Base-by-base conservation (phyloP, 2,113 vertebrate species). In the Carettochelys insculpta region DNA sequence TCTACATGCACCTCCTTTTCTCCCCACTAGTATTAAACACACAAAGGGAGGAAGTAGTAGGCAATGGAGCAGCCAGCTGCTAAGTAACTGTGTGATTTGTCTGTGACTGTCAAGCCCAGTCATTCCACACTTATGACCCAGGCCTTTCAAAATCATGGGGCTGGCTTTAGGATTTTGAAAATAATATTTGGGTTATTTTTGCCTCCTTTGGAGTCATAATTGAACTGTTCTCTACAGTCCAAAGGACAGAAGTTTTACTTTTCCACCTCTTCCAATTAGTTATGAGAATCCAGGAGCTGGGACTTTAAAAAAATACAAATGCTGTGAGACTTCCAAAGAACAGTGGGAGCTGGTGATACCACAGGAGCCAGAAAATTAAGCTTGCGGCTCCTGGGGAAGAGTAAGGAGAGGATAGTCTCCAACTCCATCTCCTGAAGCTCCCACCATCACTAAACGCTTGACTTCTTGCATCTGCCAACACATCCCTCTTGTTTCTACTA, bases 71-170 rank as follows among this genome's bases (percentile, higher is more conserved):
- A 1, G 27, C 11, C 27, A 11, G 29, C 34, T 81, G 13, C 13
- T 10, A 7, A 73, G 0, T 1, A 29, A n/a, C 5, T 19, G 48
- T 53, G 8, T 25, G 9, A 43, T 25, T 82, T 54, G 43, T 43
- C 4, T 1, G 2, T 19, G 2, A 13, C 88, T 78, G 8, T 80
- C 77, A 71, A 54, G 38, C 3, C 14, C 9, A 51, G 3, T 41
- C 25, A 2, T 27, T 27, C n/a, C 19, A 22, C 68, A 47, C 29
- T 25, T 48, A 38, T 1, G 0, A 90, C 38, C 14, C 12, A 73
- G 2, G 3, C 88, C 92, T 52, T 68, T 17, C n/a, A 65, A 38
- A 54, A 38, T 58, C 73, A 61, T 1, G 41, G 19, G 11, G 5
- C 45, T 4, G 1, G 3, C 5, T 81, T n/a, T 68, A 27, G 38